Evolutionary conservation across 2,113 vertebrate species (phyloP).

Genomic region (Pollimyrus isidori): DNA sequence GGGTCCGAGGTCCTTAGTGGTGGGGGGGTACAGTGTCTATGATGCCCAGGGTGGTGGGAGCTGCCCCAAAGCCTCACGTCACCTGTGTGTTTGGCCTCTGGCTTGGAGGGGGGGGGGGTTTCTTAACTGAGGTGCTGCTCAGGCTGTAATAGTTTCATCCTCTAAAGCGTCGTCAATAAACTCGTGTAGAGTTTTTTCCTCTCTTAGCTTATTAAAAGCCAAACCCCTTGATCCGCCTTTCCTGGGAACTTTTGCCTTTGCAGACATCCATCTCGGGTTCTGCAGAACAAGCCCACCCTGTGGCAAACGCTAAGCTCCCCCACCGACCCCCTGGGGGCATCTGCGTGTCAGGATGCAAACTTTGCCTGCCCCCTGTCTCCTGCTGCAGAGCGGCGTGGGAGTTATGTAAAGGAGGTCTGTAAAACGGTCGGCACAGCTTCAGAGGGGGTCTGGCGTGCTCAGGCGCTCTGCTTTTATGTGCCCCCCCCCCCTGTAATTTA

Average conservation of each 20-base stretch:
- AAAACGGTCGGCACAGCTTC: constrained; percentile 4
- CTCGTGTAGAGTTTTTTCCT: background rate
- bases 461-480: constrained; percentile 11
- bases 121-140: background rate
- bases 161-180: background rate
- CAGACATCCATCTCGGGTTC: background rate
- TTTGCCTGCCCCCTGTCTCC: constrained; percentile 22
- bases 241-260: background rate
- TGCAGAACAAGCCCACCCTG: background rate
- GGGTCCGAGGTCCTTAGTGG: constrained; percentile 19
- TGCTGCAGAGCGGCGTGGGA: background rate
- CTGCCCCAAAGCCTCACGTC: background rate
- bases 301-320: background rate
- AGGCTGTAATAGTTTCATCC: background rate
- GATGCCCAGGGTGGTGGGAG: background rate
- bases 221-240: background rate
- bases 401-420: constrained; percentile 16
- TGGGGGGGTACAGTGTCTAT: background rate
- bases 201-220: background rate
- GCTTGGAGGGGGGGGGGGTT: background rate
- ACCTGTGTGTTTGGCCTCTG: background rate
- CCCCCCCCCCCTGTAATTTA: background rate
- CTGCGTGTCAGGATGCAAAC: constrained; percentile 26
- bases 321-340: background rate
- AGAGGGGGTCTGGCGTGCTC: background rate